Base-by-base conservation (phyloP, 2,888 invertebrate genomes). In the Sericinus montela region DNA sequence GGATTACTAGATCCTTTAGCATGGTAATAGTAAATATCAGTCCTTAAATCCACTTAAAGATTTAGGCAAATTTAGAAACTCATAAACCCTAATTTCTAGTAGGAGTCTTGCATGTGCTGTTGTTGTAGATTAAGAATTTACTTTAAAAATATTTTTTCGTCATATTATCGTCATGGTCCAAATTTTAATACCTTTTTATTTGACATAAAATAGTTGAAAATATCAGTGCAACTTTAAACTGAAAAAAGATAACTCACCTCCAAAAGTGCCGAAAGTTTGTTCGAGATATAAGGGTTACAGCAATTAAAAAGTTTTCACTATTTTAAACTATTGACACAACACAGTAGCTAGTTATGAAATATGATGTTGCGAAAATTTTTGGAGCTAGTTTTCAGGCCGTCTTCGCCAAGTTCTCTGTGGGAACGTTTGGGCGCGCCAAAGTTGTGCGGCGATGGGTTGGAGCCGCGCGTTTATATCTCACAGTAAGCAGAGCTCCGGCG, bases 381-480 rank as follows among this genome's bases (percentile, higher is more conserved):
- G 60, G 57, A 60, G 60, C 56, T 55, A 51, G 56, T 66, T 59
- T 60, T 53, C 61, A 58, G 57, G 52, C 63, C 62, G 69, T 67
- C n/a, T n/a, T n/a, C 69, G 65, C 67, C 66, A 66, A 72, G 69
- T 78, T 69, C 75, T 80, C 74, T 64, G 75, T 67, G 67, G 67
- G 75, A 75, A 72, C 80, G 84, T 73, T 79, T 75, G 76, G 74
- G 71, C 81, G 82, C 85, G 84, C 74, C 76, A 83, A 87, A 86
- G 80, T 87, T 85, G 72, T 87, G 87, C 71, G 85, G 67, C 72
- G 65, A 62, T 67, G 63, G 75, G 65, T 70, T 70, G 70, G 70
- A 62, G 72, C 66, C 64, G 59, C 81, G 75, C 62, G 80, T 81
- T 87, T 88, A 85, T 87, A 88, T 88, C 80, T 73, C 64, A 62